Base-by-base conservation (phyloP, 2,888 invertebrate genomes). In the Sialis lutaria region DNA sequence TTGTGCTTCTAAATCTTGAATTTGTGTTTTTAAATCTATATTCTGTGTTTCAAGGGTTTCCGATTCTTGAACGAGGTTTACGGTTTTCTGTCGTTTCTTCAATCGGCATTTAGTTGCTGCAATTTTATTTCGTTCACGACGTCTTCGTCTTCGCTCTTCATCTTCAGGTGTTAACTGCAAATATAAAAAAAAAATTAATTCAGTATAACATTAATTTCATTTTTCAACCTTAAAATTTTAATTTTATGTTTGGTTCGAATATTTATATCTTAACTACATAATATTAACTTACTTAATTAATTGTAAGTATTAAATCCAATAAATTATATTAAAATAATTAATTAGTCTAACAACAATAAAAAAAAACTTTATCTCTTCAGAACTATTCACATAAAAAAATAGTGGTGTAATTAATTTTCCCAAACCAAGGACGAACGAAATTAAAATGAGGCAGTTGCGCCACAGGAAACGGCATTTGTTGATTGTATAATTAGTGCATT, bases 41-140 rank as follows among this genome's bases (percentile, higher is more conserved):
- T 90, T 90, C 67, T 88, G 88, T 48, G 77, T 79, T 63, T 90
- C 89, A 50, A 90, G 67, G 45, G 79, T 78, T 64, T 89, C 89
- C 45, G 89, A 86, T 68, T 91, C 90, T 52, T 79, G 80, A 55
- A 89, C 83, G 54, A 91, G 68, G 60, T 88, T 88, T 55, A 81
- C 80, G 2, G 89, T 90, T 53, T 86, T 77, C 61, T 90, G 89
- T 37, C 91, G 81, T 64, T 92, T 92, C 74, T 92, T 92, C 73
- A 91, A 76, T 54, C 92, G 78, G 62, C 92, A 92, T 65, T 92
- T 92, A 8, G 92, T 92, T 49, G 92, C 92, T 45, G 92, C 92
- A 53, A 92, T 87, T 70, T 92, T 92, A 66, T 92, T 92, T 55
- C 91, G 73, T 66, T 92, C 92, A 57, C 92, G 77, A 58, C 92